Evolutionary conservation across 2,113 vertebrate species (phyloP).

Genomic region (Todiramphus chloris): DNA sequence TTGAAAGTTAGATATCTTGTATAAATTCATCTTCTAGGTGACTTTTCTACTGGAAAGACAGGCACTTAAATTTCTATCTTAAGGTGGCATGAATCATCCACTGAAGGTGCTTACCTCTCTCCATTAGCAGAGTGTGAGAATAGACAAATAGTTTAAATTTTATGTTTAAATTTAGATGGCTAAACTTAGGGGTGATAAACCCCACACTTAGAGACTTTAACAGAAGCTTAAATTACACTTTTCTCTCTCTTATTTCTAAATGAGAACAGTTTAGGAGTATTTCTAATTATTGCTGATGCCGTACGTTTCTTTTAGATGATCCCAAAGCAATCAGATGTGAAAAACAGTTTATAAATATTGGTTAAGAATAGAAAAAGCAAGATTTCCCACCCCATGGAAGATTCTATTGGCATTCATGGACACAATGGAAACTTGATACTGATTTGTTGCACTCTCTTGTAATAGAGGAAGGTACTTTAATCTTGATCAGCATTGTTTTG

Average conservation of each 20-base stretch:
- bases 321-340: not conserved
- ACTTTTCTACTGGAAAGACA: not conserved
- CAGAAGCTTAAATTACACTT: not conserved
- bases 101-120: not conserved
- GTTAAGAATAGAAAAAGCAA: not conserved
- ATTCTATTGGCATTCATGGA: not conserved
- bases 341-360: not conserved
- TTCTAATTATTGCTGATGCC: not conserved
- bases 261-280: not conserved
- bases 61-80: not conserved
- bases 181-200: not conserved
- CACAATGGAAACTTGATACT: not conserved
- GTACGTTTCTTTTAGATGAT: not conserved
- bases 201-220: not conserved
- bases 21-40: not conserved
- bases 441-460: not conserved
- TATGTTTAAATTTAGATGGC: not conserved
- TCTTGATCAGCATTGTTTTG: not conserved
- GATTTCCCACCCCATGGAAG: not conserved
- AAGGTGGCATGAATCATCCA: not conserved
- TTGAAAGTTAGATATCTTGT: not conserved
- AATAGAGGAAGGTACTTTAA: not conserved
- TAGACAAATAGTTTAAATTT: not conserved
- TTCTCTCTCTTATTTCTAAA: not conserved
- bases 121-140: not conserved